Conservation (phyloP, 2,888 invertebrate genomes). For the Argyresthia goedartella region DNA sequence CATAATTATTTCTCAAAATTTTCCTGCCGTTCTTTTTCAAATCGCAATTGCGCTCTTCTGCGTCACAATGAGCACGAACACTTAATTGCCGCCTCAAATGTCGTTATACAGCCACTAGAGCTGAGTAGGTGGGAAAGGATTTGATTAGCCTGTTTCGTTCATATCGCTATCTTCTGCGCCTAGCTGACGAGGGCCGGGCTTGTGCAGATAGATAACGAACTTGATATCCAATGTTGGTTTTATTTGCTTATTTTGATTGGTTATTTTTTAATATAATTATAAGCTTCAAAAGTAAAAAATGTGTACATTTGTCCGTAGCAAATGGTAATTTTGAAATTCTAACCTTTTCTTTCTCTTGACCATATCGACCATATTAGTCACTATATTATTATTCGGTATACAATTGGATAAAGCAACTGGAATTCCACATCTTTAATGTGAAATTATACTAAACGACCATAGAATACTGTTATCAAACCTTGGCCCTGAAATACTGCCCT, state of each 20-base stretch:
- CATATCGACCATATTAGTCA: too few species aligned
- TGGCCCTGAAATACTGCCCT: too few species aligned
- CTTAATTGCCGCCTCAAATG: constrained; percentile 4
- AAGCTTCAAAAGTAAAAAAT: too few species aligned
- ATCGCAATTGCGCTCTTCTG: neutral
- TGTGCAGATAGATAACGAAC: neutral
- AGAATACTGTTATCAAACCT: too few species aligned
- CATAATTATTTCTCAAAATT: too few species aligned
- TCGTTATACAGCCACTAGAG: constrained; percentile 2
- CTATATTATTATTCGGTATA: too few species aligned
- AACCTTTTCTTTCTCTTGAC: too few species aligned
- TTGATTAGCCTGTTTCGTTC: constrained; percentile 70
- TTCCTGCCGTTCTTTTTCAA: neutral
- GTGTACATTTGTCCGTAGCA: too few species aligned
- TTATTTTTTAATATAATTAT: neutral
- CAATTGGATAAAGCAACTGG: too few species aligned
- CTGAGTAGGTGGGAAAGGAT: constrained; percentile 52
- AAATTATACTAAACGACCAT: too few species aligned
- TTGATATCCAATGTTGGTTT: neutral
- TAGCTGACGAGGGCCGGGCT: neutral
- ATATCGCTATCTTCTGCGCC: constrained; percentile 56
- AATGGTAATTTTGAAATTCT: too few species aligned
- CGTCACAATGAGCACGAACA: constrained; percentile 34
- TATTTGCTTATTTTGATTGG: neutral
- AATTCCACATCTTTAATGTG: too few species aligned